Evolutionary conservation across 1,140 invertebrate species (phyloP).

Genomic region (Heliothis virescens): DNA sequence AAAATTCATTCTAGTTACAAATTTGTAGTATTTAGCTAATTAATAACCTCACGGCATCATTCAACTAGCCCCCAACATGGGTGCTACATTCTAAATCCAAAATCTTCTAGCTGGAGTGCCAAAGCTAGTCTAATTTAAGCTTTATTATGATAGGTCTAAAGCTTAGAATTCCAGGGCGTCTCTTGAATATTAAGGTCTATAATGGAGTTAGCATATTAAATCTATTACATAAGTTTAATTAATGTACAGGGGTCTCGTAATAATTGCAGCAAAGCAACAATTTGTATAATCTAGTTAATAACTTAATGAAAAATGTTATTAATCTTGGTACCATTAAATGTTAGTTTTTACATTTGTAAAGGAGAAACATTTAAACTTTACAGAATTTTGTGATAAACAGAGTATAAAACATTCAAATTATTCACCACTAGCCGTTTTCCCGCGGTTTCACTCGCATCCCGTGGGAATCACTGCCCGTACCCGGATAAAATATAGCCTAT

Average conservation of each 20-base stretch:
- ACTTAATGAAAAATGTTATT: no score
- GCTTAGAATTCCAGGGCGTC: background rate
- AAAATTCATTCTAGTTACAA: background rate
- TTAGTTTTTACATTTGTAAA: no score
- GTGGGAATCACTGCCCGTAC: no score
- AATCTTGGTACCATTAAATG: no score
- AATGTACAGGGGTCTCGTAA: background rate
- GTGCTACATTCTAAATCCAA: background rate
- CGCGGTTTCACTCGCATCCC: no score
- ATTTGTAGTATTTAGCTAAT: background rate
- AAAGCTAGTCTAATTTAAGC: slow-evolving; percentile 10
- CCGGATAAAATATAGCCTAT: no score
- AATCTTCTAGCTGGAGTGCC: background rate
- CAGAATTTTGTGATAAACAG: no score
- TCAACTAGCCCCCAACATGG: background rate
- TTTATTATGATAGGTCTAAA: background rate
- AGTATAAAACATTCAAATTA: no score
- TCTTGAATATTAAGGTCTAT: background rate
- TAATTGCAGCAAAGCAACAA: background rate
- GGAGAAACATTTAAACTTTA: no score
- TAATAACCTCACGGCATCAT: background rate
- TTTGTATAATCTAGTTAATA: no score
- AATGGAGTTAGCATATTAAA: background rate
- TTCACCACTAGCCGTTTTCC: no score
- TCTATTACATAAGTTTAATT: slow-evolving; percentile 31